Percentiles rank a stretch among this genome's conserved stretches.
Evolutionary conservation across 2,797 vertebrate species (phyloP).

Genomic region (Tokudaia muenninki): DNA sequence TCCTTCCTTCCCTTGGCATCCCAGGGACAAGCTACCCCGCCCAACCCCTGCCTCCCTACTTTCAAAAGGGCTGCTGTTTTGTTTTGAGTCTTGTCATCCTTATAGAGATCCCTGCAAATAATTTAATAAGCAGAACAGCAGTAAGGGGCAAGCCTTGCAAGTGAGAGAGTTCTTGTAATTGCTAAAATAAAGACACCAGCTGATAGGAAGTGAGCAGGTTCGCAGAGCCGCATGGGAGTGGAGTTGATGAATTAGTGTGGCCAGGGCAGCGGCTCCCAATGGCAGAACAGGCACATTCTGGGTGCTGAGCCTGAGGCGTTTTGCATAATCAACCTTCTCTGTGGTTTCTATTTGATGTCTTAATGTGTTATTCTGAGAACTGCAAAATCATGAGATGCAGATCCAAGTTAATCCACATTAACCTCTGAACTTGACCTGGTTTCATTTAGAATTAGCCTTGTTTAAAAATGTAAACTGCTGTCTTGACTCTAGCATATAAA

Average conservation of each 20-base stretch:
- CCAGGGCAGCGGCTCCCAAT: neutral
- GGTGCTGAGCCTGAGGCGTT: slow-evolving; percentile 1
- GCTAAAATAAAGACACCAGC: neutral
- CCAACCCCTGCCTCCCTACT: neutral
- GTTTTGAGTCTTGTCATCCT: slow-evolving; percentile 44
- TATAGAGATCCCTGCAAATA: slow-evolving; percentile 53
- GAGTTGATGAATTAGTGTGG: neutral
- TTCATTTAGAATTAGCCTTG: slow-evolving; percentile 70
- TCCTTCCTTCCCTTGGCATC: neutral
- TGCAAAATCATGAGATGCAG: slow-evolving; percentile 38
- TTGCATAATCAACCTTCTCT: slow-evolving; percentile 47
- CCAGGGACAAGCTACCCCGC: neutral
- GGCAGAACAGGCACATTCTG: neutral
- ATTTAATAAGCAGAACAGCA: slow-evolving; percentile 46
- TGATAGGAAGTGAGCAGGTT: neutral
- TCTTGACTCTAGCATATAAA: slow-evolving; percentile 42
- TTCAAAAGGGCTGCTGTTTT: slow-evolving; percentile 38
- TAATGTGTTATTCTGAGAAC: slow-evolving; percentile 71
- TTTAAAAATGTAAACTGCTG: slow-evolving; percentile 67
- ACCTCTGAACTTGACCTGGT: slow-evolving; percentile 71
- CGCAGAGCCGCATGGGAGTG: neutral
- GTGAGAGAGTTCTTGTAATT: neutral
- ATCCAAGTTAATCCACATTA: slow-evolving; percentile 70
- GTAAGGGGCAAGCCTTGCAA: slow-evolving; percentile 35
- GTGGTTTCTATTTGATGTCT: slow-evolving; percentile 71